Evolutionary conservation across 92 coral and sea anemone genomes (phyloP).

Genomic region (Epizoanthus fatuus): DNA sequence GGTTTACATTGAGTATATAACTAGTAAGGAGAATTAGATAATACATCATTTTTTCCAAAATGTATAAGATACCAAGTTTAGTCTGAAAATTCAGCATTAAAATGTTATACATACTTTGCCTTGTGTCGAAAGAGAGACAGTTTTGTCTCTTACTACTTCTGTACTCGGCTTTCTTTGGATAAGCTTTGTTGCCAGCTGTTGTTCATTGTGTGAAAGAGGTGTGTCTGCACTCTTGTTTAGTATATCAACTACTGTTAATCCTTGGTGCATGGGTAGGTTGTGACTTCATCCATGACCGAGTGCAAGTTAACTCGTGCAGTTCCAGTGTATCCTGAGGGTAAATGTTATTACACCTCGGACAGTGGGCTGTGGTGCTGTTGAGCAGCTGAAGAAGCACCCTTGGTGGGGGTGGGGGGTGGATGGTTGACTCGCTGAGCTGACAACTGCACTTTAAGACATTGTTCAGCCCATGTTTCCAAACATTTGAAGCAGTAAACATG

Average conservation of each 20-base stretch:
- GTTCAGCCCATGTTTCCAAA: constrained; percentile 23
- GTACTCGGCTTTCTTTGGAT: constrained; percentile 21
- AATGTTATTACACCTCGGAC: constrained; percentile 44
- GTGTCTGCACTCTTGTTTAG: constrained; percentile 1
- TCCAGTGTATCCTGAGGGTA: background rate
- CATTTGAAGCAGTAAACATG: constrained; percentile 7
- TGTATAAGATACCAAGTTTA: background rate
- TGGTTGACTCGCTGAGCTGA: background rate
- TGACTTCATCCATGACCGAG: background rate
- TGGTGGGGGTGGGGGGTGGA: constrained; percentile 19
- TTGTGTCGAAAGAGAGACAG: constrained; percentile 17
- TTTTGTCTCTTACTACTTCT: background rate
- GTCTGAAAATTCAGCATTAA: background rate
- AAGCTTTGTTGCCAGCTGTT: constrained; percentile 24
- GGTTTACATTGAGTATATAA: too few relatives aligned
- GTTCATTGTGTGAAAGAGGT: constrained; percentile 38
- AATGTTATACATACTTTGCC: constrained; percentile 30
- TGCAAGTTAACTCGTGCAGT: too few relatives aligned
- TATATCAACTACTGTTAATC: background rate
- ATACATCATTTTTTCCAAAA: background rate
- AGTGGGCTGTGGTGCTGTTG: constrained; percentile 28
- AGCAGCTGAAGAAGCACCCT: constrained; percentile 43
- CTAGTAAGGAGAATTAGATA: background rate
- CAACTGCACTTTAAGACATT: constrained; percentile 42
- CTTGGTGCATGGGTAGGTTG: background rate